phyloP scores from a whole-genome alignment of 2,113 vertebrate species.

The Sitta europaea region DNA sequence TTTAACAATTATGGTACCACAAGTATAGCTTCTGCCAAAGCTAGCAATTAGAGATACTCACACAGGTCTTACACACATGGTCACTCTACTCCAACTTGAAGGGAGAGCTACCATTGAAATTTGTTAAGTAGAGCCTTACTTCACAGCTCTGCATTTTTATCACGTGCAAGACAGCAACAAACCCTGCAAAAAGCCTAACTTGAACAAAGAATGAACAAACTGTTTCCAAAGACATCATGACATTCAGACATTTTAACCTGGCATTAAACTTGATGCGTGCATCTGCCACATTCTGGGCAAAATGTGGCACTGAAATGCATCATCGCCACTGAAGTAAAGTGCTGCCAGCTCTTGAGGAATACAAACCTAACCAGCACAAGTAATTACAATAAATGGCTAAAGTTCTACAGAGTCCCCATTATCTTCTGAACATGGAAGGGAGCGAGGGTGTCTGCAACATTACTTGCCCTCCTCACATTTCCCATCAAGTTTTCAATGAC shows the following conservation, averaged over 20 bases:
- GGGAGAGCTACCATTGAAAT: background rate
- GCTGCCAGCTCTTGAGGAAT: background rate
- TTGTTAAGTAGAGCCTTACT: background rate
- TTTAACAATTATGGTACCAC: background rate
- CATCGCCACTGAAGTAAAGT: background rate
- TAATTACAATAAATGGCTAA: background rate
- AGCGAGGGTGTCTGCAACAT: background rate
- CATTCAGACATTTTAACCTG: conserved; percentile 16
- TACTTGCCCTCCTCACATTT: no score
- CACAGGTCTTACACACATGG: accelerated
- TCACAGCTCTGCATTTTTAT: background rate
- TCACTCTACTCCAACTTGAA: background rate
- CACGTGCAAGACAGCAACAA: background rate
- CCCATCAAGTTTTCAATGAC: background rate
- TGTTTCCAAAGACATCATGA: background rate
- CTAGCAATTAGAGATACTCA: background rate
- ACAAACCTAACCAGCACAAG: background rate
- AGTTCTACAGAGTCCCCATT: background rate
- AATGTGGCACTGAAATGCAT: background rate
- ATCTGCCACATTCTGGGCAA: background rate
- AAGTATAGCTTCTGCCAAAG: background rate
- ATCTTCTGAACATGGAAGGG: background rate
- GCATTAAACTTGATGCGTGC: background rate
- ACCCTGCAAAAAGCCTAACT: background rate
- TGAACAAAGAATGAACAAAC: background rate